Conservation (phyloP, 2,113 vertebrate genomes). For the Lepus europaeus region DNA sequence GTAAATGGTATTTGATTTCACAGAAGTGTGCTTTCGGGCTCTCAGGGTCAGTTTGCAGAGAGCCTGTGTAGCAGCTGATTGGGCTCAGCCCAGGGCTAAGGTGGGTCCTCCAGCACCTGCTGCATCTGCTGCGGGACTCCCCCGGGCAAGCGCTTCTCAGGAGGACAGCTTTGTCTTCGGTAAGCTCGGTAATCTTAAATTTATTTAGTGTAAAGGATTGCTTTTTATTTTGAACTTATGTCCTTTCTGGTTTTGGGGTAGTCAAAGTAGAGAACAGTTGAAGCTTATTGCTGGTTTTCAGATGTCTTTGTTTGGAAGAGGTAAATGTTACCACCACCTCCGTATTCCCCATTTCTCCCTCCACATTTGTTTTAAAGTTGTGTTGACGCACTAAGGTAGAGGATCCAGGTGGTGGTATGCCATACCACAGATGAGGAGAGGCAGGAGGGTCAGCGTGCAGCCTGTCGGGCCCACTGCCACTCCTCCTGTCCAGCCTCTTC, state of each 20-base stretch:
- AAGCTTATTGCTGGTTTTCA: slow-evolving; percentile 9
- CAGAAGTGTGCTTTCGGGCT: background rate
- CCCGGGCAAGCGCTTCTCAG: background rate
- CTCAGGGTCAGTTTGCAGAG: background rate
- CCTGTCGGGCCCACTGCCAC: rapidly evolving
- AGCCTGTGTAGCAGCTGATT: rapidly evolving
- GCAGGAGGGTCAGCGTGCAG: background rate
- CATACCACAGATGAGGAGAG: background rate
- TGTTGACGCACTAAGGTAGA: background rate
- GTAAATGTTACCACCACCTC: background rate
- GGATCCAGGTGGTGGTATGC: background rate
- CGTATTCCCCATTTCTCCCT: background rate
- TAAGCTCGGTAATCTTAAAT: background rate
- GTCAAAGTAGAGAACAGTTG: background rate
- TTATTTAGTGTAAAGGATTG: slow-evolving; percentile 8
- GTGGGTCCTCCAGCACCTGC: background rate
- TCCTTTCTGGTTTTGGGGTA: background rate
- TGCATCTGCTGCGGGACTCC: background rate
- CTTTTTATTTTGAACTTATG: background rate
- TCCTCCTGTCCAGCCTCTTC: background rate
- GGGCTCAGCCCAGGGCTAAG: background rate
- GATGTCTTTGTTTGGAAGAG: slow-evolving; percentile 42
- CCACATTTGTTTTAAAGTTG: background rate
- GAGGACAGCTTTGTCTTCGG: too few species aligned
- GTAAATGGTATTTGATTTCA: background rate